Percentiles rank a stretch among this genome's conserved stretches.
phyloP scores from a whole-genome alignment of 2,113 vertebrate species.

The Acinonyx jubatus region DNA sequence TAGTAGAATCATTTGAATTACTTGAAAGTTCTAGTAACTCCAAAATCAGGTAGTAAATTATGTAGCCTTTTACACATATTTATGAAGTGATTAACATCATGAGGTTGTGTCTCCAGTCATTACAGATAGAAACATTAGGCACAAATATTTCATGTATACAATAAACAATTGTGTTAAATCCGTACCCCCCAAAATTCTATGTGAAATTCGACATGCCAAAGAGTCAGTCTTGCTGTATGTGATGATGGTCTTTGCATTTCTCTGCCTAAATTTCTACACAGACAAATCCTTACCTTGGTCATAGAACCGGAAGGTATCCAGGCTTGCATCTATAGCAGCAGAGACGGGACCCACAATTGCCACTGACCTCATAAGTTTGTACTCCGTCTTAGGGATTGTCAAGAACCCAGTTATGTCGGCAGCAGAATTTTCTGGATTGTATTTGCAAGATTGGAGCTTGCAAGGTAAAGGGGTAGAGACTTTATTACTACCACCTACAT shows the following conservation, averaged over 20 bases:
- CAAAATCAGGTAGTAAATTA: no score
- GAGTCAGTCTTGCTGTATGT: not conserved
- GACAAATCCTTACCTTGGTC: not conserved
- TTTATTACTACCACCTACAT: not conserved
- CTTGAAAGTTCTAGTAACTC: not conserved
- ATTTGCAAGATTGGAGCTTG: conserved; percentile 90
- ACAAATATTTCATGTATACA: no score
- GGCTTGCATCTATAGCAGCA: not conserved
- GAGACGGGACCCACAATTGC: not conserved
- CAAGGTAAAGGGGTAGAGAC: conserved; percentile 49
- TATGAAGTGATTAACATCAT: not conserved
- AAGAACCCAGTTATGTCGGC: conserved; percentile 81
- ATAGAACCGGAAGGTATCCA: not conserved
- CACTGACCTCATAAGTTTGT: not conserved
- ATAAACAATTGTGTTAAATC: not conserved
- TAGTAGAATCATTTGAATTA: not conserved
- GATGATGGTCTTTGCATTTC: not conserved
- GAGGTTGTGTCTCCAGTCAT: not conserved
- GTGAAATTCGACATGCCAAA: not conserved
- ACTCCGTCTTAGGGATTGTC: not conserved
- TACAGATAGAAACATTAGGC: not conserved
- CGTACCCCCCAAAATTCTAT: not conserved
- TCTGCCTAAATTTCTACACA: not conserved
- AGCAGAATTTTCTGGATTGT: conserved; percentile 85
- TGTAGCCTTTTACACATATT: not conserved